Conservation (phyloP, 2,888 invertebrate species). For the Sepioteuthis lessoniana region DNA sequence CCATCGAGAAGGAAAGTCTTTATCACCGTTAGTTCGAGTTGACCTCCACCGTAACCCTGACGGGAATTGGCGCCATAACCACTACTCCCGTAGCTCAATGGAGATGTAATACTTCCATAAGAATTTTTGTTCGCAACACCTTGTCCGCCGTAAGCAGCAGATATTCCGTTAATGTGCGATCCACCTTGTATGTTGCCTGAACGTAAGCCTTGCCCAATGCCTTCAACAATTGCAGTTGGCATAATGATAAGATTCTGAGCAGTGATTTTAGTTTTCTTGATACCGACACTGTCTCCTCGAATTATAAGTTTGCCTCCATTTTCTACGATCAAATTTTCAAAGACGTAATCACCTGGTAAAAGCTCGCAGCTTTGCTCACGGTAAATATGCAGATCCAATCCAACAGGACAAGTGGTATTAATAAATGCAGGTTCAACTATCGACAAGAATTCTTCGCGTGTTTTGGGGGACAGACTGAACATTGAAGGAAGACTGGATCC, state of each 20-base stretch:
- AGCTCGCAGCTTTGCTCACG: conserved; percentile 58
- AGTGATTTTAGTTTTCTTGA: conserved; percentile 56
- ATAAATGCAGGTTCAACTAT: conserved; percentile 43
- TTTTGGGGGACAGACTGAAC: conserved; percentile 50
- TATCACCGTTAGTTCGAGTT: conserved; percentile 55
- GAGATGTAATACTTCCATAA: conserved; percentile 60
- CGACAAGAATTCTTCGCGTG: conserved; percentile 49
- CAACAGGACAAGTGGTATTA: conserved; percentile 52
- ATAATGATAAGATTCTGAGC: conserved; percentile 57
- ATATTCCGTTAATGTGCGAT: conserved; percentile 52
- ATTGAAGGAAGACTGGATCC: neutral
- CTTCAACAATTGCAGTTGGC: conserved; percentile 57
- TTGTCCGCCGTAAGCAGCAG: conserved; percentile 61
- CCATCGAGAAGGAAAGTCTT: conserved; percentile 55
- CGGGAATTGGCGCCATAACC: conserved; percentile 55
- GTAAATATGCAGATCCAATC: conserved; percentile 52
- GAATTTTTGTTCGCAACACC: conserved; percentile 55
- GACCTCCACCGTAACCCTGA: conserved; percentile 61
- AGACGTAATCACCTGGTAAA: conserved; percentile 54
- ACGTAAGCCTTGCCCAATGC: conserved; percentile 58
- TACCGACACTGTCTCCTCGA: conserved; percentile 56
- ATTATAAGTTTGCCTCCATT: conserved; percentile 58
- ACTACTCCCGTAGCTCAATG: conserved; percentile 62
- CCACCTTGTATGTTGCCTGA: conserved; percentile 56
- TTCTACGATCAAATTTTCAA: conserved; percentile 56